Percentiles rank a stretch among this genome's conserved stretches.
These are phyloP conservation scores for Brachypteracias leptosomus DNA, from an alignment of 2,113 vertebrate species.

Conservation along the genomic window DNA sequence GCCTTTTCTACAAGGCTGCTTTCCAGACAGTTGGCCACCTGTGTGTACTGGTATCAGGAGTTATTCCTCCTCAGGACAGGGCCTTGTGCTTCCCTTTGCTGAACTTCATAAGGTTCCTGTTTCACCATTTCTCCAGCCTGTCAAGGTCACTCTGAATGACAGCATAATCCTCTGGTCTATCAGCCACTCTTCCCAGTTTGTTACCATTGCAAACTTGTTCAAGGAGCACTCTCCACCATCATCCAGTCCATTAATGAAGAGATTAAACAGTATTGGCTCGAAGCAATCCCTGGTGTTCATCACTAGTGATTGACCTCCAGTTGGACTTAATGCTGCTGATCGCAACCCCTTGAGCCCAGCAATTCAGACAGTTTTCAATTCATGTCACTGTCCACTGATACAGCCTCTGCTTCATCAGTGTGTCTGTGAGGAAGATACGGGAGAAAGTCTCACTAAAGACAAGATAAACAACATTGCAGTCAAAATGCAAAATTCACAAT, in stretches of 20 bases:
- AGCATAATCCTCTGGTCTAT: not conserved
- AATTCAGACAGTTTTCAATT: not conserved
- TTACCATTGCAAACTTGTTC: not conserved
- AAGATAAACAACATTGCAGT: not conserved
- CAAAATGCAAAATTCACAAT: not conserved
- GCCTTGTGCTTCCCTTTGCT: not conserved
- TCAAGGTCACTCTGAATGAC: not conserved
- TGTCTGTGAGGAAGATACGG: not conserved
- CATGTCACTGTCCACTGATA: not conserved
- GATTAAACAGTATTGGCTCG: not conserved
- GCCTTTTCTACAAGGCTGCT: not conserved
- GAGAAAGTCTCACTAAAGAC: not conserved
- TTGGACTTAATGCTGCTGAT: not conserved
- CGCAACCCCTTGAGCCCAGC: not conserved
- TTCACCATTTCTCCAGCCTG: not conserved
- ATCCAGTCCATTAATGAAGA: not conserved
- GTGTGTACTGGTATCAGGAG: not conserved
- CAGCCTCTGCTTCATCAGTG: not conserved
- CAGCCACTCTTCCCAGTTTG: not conserved
- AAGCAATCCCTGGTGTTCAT: not conserved
- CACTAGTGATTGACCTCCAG: not conserved
- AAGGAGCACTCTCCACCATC: not conserved
- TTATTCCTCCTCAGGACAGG: not conserved
- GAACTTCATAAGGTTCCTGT: not conserved
- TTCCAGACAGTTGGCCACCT: not conserved